Percentiles rank a stretch among this genome's conserved stretches.
Conservation (phyloP, 1,140 invertebrate genomes). For the Dendroctonus valens region DNA sequence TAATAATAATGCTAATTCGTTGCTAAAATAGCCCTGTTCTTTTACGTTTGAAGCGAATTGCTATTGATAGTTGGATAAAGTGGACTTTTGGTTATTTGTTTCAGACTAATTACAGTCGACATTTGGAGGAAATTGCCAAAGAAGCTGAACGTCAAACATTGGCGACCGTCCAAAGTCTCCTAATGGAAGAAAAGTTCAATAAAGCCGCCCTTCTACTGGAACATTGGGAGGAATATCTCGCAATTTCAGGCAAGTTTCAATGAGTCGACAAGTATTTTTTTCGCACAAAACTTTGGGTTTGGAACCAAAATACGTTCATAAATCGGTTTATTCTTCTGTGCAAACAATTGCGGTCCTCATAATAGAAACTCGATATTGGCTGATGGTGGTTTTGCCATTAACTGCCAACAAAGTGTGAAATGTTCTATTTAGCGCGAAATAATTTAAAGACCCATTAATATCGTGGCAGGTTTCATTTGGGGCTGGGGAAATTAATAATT, state of each 20-base stretch:
- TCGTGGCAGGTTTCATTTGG: background rate
- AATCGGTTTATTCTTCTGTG: background rate
- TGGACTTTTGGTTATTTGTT: conserved; percentile 14
- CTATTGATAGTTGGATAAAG: too few relatives aligned
- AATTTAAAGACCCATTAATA: conserved; percentile 4
- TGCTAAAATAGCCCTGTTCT: too few relatives aligned
- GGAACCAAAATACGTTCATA: background rate
- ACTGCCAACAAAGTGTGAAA: conserved; percentile 10
- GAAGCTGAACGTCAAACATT: conserved; percentile 51
- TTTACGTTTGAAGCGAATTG: too few relatives aligned
- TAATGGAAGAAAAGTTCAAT: conserved; percentile 35
- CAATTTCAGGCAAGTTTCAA: conserved; percentile 32
- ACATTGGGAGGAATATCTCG: conserved; percentile 42
- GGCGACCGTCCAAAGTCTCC: conserved; percentile 45
- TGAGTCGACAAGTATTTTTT: background rate
- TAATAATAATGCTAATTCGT: too few relatives aligned
- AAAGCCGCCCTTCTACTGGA: conserved; percentile 38
- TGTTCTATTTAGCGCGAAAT: conserved; percentile 5
- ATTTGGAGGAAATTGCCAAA: conserved; percentile 62
- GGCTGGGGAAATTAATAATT: background rate
- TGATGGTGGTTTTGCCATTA: conserved; percentile 6
- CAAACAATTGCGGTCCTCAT: conserved; percentile 2
- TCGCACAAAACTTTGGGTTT: background rate
- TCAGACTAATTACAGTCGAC: conserved; percentile 69
- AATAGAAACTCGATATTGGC: background rate